Evolutionary conservation across 2,113 vertebrate species (phyloP).

Genomic region (Gyps fulvus): DNA sequence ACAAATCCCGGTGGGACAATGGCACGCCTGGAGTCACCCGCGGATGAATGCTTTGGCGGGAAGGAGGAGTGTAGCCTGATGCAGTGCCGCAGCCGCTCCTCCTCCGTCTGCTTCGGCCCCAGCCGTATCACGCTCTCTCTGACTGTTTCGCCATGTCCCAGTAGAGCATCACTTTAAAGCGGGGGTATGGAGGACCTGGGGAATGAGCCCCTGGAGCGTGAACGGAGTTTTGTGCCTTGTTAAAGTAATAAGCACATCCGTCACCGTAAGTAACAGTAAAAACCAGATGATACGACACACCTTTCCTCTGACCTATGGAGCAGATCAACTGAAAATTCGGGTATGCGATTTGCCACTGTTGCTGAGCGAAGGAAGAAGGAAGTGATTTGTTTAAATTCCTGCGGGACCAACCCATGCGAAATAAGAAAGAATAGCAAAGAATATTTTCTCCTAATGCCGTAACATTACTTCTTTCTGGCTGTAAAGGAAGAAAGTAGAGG

Average conservation of each 20-base stretch:
- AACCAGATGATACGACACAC: fast-evolving
- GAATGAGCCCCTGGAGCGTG: background rate
- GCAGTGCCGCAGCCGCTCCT: background rate
- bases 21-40: background rate
- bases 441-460: background rate
- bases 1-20: background rate
- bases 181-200: fast-evolving
- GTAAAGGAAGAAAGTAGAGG: background rate
- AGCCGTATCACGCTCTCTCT: fast-evolving
- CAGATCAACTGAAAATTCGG: background rate
- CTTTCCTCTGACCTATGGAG: background rate
- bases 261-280: background rate
- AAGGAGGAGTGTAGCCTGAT: background rate
- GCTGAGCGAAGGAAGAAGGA: background rate
- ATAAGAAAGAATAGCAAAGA: background rate
- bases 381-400: background rate
- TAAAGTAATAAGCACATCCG: background rate
- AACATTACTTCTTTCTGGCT: background rate
- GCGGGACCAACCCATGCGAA: background rate
- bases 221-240: background rate
- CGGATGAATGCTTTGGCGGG: background rate
- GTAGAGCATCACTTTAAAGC: background rate
- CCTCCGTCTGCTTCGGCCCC: background rate
- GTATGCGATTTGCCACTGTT: fast-evolving
- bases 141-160: fast-evolving